Percentiles rank a stretch among this genome's conserved stretches.
phyloP scores from a whole-genome alignment of 1,140 invertebrate genomes.

The Sinonovacula constricta region DNA sequence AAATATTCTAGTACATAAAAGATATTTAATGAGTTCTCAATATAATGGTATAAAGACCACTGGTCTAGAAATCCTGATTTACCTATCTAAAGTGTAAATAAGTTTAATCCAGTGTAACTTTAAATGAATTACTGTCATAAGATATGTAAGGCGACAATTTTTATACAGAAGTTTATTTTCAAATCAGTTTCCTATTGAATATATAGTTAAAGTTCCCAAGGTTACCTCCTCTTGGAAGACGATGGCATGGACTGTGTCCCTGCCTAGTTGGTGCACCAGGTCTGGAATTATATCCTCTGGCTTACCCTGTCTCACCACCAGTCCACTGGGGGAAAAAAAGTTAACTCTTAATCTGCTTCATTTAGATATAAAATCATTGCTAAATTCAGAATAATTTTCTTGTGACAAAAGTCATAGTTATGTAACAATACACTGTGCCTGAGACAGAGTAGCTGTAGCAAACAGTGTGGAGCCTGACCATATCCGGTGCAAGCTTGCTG shows the following conservation, averaged over 20 bases:
- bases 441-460: no score
- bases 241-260: slow-evolving; percentile 58
- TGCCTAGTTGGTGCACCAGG: slow-evolving; percentile 65
- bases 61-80: no score
- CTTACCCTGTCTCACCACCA: slow-evolving; percentile 70
- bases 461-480: no score
- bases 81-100: not conserved
- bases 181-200: no score
- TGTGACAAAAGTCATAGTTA: not conserved
- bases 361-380: not conserved
- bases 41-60: no score
- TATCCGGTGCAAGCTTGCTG: no score
- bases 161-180: not conserved
- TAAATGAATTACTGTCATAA: not conserved
- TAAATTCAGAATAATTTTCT: not conserved
- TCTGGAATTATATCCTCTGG: slow-evolving; percentile 73
- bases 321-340: slow-evolving; percentile 61
- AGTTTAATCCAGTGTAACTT: not conserved
- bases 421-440: not conserved
- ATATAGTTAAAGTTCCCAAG: no score
- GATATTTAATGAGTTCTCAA: no score
- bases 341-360: not conserved
- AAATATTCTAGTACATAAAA: no score
- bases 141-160: not conserved
- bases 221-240: slow-evolving; percentile 75